Evolutionary conservation across 2,888 invertebrate genomes (phyloP).

Genomic region (Ophioninae sp.): DNA sequence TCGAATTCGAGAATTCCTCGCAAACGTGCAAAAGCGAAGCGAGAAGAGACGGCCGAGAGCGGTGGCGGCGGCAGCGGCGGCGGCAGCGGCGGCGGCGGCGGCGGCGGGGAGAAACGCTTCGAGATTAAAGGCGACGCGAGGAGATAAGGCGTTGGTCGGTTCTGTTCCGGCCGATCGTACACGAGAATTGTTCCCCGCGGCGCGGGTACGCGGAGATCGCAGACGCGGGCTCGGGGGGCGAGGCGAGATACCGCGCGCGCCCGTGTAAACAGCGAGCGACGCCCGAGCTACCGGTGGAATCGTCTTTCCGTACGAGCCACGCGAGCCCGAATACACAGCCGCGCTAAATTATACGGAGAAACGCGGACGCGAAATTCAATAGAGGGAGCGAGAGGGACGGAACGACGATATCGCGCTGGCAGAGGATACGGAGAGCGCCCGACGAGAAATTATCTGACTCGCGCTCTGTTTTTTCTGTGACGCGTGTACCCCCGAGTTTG

Average conservation of each 20-base stretch:
- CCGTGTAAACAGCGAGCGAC: conserved; percentile 41
- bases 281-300: conserved; percentile 32
- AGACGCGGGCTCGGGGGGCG: not conserved
- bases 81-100: not conserved
- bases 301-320: conserved; percentile 40
- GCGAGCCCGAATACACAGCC: conserved; percentile 4
- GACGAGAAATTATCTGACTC: conserved; percentile 7
- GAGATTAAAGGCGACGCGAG: not conserved
- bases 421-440: not conserved
- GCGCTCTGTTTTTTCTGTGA: not conserved
- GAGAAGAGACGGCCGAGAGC: not conserved
- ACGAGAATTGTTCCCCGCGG: conserved; percentile 8
- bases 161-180: conserved; percentile 20
- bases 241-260: conserved; percentile 30
- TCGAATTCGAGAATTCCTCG: not conserved
- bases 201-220: conserved; percentile 14
- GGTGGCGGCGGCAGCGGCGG: too few relatives aligned
- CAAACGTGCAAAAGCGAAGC: not conserved
- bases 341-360: conserved; percentile 1
- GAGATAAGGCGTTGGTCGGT: conserved; percentile 1
- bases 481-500: not conserved
- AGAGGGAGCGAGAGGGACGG: not conserved
- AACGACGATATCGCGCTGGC: not conserved
- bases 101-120: not conserved
- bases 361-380: not conserved